Conservation (phyloP, 92 coral and sea anemone genomes). For the Epizoanthus stellaris region DNA sequence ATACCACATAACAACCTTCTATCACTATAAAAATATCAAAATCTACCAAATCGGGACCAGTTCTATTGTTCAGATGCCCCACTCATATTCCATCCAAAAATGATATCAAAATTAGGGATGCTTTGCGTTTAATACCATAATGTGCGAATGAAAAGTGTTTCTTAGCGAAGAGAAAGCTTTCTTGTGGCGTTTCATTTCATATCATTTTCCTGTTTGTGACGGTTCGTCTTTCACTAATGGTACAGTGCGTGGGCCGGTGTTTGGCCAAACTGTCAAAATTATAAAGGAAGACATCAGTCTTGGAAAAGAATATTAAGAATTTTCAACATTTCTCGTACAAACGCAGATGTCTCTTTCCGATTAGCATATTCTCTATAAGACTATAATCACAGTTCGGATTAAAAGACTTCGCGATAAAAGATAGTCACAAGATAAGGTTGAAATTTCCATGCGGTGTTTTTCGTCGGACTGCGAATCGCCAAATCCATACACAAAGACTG, state of each 20-base stretch:
- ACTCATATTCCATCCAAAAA: no score
- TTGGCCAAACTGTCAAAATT: slow-evolving; percentile 27
- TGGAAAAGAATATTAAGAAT: slow-evolving; percentile 33
- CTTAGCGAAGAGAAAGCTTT: neutral
- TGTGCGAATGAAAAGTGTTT: slow-evolving; percentile 1
- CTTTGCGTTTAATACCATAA: neutral
- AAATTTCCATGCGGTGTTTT: no score
- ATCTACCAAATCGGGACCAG: neutral
- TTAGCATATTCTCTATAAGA: slow-evolving; percentile 43
- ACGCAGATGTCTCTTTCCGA: slow-evolving; percentile 36
- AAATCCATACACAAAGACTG: no score
- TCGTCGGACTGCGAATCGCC: no score
- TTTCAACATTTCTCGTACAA: slow-evolving; percentile 43
- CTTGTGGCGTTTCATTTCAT: neutral
- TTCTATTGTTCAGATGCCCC: no score
- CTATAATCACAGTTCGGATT: slow-evolving; percentile 29
- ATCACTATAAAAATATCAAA: neutral
- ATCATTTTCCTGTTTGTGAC: slow-evolving; percentile 18
- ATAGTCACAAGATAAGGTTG: neutral
- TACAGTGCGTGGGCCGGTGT: slow-evolving; percentile 66
- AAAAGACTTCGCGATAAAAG: slow-evolving; percentile 17
- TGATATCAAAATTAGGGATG: no score
- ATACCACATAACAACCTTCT: neutral
- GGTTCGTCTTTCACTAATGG: slow-evolving; percentile 22
- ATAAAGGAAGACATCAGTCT: slow-evolving; percentile 28